phyloP scores from a whole-genome alignment of 2,797 vertebrate species.

The Ctenopoma multispine region DNA sequence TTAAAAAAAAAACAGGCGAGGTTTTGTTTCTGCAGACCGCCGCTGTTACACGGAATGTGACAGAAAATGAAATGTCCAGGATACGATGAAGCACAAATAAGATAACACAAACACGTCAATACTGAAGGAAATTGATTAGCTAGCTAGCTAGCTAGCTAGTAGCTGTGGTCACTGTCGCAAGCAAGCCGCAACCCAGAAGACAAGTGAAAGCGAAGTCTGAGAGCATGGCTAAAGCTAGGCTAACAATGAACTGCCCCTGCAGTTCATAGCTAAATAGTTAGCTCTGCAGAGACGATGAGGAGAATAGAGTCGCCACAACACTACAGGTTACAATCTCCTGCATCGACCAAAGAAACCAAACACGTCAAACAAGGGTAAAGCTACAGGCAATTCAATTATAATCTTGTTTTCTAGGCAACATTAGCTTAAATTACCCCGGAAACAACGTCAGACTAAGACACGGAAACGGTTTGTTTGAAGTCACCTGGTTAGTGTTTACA shows the following conservation, averaged over 20 bases:
- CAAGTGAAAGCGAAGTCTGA: constrained; percentile 43
- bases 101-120: neutral
- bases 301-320: neutral
- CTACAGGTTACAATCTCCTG: neutral
- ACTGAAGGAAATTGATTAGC: constrained; percentile 16
- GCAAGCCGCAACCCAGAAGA: constrained; percentile 44
- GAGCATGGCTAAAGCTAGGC: constrained; percentile 74
- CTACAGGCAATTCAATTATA: constrained; percentile 5
- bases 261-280: neutral
- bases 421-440: constrained; percentile 61
- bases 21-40: neutral
- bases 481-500: neutral
- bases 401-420: constrained; percentile 30
- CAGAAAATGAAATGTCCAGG: neutral
- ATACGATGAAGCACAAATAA: neutral
- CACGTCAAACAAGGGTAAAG: neutral
- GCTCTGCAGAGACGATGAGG: neutral
- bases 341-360: neutral
- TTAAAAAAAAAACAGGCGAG: constrained; percentile 1
- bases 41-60: constrained; percentile 11
- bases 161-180: constrained; percentile 48
- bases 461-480: constrained; percentile 31
- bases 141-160: constrained; percentile 56
- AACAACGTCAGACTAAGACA: constrained; percentile 39
- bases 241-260: constrained; percentile 63